A percentile compares a stretch with the other conserved stretches of the same genome.
These are phyloP conservation scores for Micoletzkya japonica DNA, from an alignment of 2,888 invertebrate genomes.

Conservation along the genomic window DNA sequence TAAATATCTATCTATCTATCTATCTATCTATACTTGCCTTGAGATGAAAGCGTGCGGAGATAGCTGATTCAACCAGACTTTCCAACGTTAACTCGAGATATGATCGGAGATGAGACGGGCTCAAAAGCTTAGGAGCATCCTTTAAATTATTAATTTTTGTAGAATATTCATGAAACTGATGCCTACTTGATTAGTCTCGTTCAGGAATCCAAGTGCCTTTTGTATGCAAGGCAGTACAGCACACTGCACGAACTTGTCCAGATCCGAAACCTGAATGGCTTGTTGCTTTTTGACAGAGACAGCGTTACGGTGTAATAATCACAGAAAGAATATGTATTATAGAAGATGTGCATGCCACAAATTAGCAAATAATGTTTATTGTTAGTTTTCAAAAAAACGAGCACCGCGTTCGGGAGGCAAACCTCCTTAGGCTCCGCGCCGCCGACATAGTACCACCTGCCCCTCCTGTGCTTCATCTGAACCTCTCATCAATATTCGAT, in stretches of 20 bases:
- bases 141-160: not conserved
- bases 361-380: too few relatives aligned
- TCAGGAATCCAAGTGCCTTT: not conserved
- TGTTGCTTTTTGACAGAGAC: not conserved
- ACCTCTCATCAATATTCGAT: too few relatives aligned
- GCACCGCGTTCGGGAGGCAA: too few relatives aligned
- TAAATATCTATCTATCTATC: too few relatives aligned
- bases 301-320: not conserved
- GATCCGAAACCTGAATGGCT: not conserved
- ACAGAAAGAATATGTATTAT: not conserved
- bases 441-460: not conserved
- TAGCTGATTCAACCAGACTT: not conserved
- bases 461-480: not conserved
- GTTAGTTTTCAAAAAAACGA: too few relatives aligned
- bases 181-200: not conserved
- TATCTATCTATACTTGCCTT: not conserved
- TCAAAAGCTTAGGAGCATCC: not conserved
- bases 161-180: not conserved
- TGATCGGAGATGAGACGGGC: not conserved
- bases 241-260: not conserved
- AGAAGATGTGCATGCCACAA: not conserved
- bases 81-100: not conserved
- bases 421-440: not conserved
- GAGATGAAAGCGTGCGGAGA: not conserved
- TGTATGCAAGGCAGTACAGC: not conserved